phyloP scores from a whole-genome alignment of 2,888 invertebrate genomes.

The Corbicula japonica region DNA sequence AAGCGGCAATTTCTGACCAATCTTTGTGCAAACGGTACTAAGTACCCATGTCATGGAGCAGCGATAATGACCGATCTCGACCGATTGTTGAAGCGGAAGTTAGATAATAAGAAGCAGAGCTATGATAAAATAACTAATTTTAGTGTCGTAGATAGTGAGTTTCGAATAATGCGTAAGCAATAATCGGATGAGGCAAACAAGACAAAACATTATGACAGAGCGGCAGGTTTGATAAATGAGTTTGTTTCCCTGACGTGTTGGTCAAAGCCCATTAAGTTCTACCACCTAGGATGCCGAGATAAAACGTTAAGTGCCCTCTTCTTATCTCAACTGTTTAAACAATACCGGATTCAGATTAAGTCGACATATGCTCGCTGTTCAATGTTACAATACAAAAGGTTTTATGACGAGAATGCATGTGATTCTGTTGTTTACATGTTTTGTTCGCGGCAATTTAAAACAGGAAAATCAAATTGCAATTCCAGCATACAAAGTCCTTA shows the following conservation, averaged over 20 bases:
- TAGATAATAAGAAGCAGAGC: slow-evolving; percentile 46
- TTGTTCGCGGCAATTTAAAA: too few relatives aligned
- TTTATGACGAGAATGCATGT: too few relatives aligned
- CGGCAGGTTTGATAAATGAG: slow-evolving; percentile 53
- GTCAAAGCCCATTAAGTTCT: slow-evolving; percentile 57
- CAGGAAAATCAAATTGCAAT: too few relatives aligned
- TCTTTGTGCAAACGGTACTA: slow-evolving; percentile 39
- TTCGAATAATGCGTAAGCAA: slow-evolving; percentile 38
- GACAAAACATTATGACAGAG: slow-evolving; percentile 65
- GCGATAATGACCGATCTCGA: slow-evolving; percentile 52
- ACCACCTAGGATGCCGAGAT: slow-evolving; percentile 30
- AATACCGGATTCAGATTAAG: slow-evolving; percentile 39
- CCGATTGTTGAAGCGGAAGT: slow-evolving; percentile 61
- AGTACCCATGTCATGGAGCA: slow-evolving; percentile 35
- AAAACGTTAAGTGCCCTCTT: slow-evolving; percentile 46
- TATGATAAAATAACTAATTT: slow-evolving; percentile 53
- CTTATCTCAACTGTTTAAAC: slow-evolving; percentile 48
- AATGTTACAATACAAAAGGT: not conserved
- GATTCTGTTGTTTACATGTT: too few relatives aligned
- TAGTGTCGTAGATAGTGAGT: slow-evolving; percentile 53
- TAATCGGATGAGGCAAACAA: slow-evolving; percentile 43
- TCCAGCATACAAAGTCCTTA: too few relatives aligned
- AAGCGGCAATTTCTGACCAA: slow-evolving; percentile 46
- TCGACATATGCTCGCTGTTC: slow-evolving; percentile 23
- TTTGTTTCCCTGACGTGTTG: slow-evolving; percentile 61